A percentile compares a stretch with the other conserved stretches of the same genome.
Conservation (phyloP, 2,888 invertebrate genomes). For the Junonia oenone region DNA sequence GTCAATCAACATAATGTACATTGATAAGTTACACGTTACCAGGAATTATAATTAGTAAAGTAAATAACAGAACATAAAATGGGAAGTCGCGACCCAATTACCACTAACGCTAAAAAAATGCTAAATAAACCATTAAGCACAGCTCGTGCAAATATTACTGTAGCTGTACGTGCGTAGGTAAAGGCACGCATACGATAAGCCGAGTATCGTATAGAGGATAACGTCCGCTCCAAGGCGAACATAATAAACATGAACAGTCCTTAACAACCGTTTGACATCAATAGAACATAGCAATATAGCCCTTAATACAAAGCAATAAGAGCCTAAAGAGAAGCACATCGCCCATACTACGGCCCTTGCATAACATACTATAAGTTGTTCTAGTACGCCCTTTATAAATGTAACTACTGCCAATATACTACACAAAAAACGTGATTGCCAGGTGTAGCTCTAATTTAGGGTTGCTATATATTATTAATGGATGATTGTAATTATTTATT, state of each 20-base stretch:
- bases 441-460: conserved; percentile 6
- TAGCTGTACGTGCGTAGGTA: conserved; percentile 37
- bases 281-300: conserved; percentile 31
- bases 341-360: conserved; percentile 5
- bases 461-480: not conserved
- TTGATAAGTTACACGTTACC: too few species aligned
- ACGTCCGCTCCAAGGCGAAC: conserved; percentile 67
- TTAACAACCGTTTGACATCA: conserved; percentile 6
- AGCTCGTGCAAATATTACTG: conserved; percentile 2
- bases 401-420: conserved; percentile 1
- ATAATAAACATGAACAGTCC: conserved; percentile 21
- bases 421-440: conserved; percentile 2
- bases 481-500: not conserved
- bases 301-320: conserved; percentile 47
- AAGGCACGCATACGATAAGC: conserved; percentile 50
- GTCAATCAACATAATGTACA: too few species aligned
- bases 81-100: not conserved
- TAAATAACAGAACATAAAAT: not conserved
- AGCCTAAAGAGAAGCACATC: not conserved
- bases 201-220: conserved; percentile 55
- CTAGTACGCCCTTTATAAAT: conserved; percentile 5
- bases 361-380: conserved; percentile 3
- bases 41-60: not conserved
- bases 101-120: not conserved
- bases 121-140: not conserved